A percentile compares a stretch with the other conserved stretches of the same genome.
Conservation (phyloP, 2,888 invertebrate genomes). For the Paralinhomoeus sp. region DNA sequence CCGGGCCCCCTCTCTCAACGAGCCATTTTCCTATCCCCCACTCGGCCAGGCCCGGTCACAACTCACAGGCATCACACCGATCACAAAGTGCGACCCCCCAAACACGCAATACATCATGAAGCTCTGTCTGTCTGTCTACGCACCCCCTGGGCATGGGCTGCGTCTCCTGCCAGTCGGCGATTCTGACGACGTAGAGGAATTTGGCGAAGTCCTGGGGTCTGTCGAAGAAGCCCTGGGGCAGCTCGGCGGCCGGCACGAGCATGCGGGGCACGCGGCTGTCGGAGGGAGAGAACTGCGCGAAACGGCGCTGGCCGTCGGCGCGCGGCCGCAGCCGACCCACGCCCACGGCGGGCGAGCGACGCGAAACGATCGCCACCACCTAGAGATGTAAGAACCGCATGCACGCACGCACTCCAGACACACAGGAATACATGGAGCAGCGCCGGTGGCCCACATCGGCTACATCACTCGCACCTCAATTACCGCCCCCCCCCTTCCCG, state of each 20-base stretch:
- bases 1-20: too few relatives aligned
- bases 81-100: too few relatives aligned
- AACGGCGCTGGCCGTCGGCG: constrained; percentile 36
- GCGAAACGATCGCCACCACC: constrained; percentile 52
- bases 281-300: constrained; percentile 47
- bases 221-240: constrained; percentile 39
- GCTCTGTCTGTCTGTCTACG: too few relatives aligned
- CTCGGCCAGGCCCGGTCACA: too few relatives aligned
- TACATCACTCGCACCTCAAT: background rate
- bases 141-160: background rate
- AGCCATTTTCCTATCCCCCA: too few relatives aligned
- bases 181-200: constrained; percentile 46
- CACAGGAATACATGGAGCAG: too few relatives aligned
- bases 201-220: constrained; percentile 29
- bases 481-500: background rate
- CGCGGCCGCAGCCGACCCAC: constrained; percentile 44
- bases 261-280: constrained; percentile 50
- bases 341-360: constrained; percentile 46
- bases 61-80: too few relatives aligned
- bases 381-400: constrained; percentile 9
- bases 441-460: background rate
- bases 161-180: constrained; percentile 43
- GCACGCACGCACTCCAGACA: too few relatives aligned
- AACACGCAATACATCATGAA: too few relatives aligned
- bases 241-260: constrained; percentile 42